Evolutionary conservation across 1,140 invertebrate species (phyloP).

Genomic region (Pseudomyrmex concolor): DNA sequence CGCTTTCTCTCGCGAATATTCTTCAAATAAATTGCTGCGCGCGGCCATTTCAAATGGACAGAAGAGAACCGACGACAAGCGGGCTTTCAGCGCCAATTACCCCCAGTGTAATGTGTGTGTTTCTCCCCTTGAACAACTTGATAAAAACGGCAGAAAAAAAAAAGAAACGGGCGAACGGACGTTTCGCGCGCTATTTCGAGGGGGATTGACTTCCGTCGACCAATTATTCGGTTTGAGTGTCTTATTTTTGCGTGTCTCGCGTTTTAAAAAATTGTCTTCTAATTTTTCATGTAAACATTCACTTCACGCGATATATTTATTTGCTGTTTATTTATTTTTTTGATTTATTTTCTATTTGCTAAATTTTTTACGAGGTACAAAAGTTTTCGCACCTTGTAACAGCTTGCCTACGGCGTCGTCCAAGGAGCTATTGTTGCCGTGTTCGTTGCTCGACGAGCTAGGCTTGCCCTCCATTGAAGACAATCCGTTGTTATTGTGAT

Average conservation of each 20-base stretch:
- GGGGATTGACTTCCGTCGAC: conserved; percentile 1
- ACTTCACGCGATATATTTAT: too few species aligned
- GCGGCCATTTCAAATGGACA: conserved; percentile 54
- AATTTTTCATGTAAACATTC: background rate
- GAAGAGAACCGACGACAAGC: conserved; percentile 74
- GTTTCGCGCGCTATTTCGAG: conserved; percentile 28
- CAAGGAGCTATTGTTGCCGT: conserved; percentile 72
- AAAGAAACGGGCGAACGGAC: conserved; percentile 21
- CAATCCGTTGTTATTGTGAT: conserved; percentile 58
- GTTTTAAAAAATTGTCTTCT: background rate
- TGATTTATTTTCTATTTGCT: too few species aligned
- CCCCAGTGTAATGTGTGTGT: conserved; percentile 53
- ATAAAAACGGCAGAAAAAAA: conserved; percentile 47
- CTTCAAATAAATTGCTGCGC: conserved; percentile 78
- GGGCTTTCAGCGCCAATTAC: conserved; percentile 82
- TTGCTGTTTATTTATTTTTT: too few species aligned
- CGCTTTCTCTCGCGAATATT: conserved; percentile 61
- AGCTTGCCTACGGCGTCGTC: conserved; percentile 84
- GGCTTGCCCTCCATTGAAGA: conserved; percentile 74
- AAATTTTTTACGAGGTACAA: too few species aligned
- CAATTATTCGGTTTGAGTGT: background rate
- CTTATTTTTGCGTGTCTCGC: background rate
- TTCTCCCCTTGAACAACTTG: conserved; percentile 40
- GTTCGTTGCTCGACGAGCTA: conserved; percentile 74
- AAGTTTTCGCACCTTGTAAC: conserved; percentile 78